Base-by-base conservation (phyloP, 2,888 invertebrate genomes). In the Nephrotoma flavescens region DNA sequence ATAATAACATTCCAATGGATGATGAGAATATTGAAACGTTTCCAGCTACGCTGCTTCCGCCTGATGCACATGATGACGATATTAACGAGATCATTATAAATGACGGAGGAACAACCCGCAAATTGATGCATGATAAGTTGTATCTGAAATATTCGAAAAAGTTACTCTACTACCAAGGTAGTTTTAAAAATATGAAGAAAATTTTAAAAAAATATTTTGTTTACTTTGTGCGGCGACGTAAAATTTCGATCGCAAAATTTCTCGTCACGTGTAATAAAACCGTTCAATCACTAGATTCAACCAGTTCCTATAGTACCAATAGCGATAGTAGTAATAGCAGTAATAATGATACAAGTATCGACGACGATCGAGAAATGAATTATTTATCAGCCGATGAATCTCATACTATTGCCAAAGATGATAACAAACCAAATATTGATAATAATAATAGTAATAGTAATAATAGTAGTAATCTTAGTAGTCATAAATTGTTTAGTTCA, bases 381-480 rank as follows among this genome's bases (percentile, higher is more conserved):
- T 31, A 15, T 71, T 71, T 31, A 71, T 71, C 71, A 71, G 71
- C 19, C 71, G 71, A 84, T 84, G 85, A 85, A 85, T 85, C 85
- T 85, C 85, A 85, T 85, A 44, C 45, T 44, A 85, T 85, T 85
- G 85, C 85, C 85, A 85, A 85, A 85, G 85, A 85, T 85, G 85
- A 44, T 44, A 19, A 15, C 15, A 44, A 85, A 44, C 19, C 44
- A 85, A 85, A 44, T 44, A 85, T 45, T 44, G 11, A 85, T 85
- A 84, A 84, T 84, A 42, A 15, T 42, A 42, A 84, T 42, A 44
- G 19, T 84, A 84, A 42, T 84, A 84, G 9, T 42, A 41, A 11
- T n/a, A 83, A 41, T 83, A 84, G 15, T 84, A 84, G 9, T 84
- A 84, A 42, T 84, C 41, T 7, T 42, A 84, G 15, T 42, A 84